A percentile compares a stretch with the other conserved stretches of the same genome.
phyloP scores from a whole-genome alignment of 1,140 invertebrate genomes.

The Scaptomyza hsui region DNA sequence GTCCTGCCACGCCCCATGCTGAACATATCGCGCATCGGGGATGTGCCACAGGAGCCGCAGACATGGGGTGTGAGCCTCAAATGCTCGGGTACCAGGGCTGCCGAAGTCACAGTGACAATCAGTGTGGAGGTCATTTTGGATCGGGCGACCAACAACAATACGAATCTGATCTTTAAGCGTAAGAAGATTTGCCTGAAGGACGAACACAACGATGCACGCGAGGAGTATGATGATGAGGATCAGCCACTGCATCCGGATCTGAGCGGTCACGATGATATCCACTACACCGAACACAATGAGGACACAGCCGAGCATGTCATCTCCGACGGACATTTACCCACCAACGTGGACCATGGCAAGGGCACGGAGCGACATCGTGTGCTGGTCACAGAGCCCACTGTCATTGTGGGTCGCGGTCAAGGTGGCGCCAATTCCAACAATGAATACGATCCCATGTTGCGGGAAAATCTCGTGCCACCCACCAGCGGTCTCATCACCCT shows the following conservation, averaged over 20 bases:
- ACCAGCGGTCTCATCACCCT: constrained; percentile 75
- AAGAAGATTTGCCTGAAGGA: constrained; percentile 91
- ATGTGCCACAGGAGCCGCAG: constrained; percentile 90
- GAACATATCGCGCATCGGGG: constrained; percentile 92
- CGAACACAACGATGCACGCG: constrained; percentile 68
- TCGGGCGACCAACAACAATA: constrained; percentile 87
- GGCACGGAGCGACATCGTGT: constrained; percentile 49
- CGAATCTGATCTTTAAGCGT: constrained; percentile 90
- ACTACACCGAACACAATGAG: constrained; percentile 69
- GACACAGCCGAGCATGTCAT: constrained; percentile 58
- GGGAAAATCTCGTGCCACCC: constrained; percentile 75
- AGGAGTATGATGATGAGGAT: constrained; percentile 73
- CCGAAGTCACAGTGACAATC: constrained; percentile 93
- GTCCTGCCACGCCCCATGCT: constrained; percentile 90
- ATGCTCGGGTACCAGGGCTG: constrained; percentile 91
- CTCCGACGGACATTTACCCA: constrained; percentile 52
- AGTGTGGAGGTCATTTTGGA: constrained; percentile 92
- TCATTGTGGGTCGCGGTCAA: constrained; percentile 45
- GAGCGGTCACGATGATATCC: constrained; percentile 54
- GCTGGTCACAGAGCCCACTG: constrained; percentile 43
- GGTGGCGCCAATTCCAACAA: constrained; percentile 41
- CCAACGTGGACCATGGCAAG: constrained; percentile 34
- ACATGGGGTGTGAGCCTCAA: constrained; percentile 93
- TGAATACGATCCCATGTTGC: constrained; percentile 75
- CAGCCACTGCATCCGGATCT: constrained; percentile 62